Evolutionary conservation across 2,888 invertebrate species (phyloP).

Genomic region (Morpho achilles): DNA sequence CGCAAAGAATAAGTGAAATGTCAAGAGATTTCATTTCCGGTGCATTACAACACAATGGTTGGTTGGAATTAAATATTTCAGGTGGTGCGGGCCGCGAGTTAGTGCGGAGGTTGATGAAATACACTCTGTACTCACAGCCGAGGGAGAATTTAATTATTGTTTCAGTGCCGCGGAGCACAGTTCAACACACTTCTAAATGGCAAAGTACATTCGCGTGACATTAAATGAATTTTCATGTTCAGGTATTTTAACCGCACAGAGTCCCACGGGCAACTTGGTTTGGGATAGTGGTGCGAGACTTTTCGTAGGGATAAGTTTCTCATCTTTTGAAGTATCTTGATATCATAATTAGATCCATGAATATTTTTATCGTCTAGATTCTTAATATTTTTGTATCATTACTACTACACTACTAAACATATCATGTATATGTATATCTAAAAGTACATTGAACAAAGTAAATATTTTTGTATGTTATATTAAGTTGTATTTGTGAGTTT

Average conservation of each 20-base stretch:
- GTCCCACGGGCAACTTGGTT: constrained; percentile 20
- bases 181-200: constrained; percentile 68
- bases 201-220: constrained; percentile 60
- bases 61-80: constrained; percentile 68
- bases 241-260: constrained; percentile 56
- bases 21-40: constrained; percentile 58
- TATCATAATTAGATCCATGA: too few relatives aligned
- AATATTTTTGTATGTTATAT: too few relatives aligned
- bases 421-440: too few relatives aligned
- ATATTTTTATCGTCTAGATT: too few relatives aligned
- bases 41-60: constrained; percentile 57
- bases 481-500: not conserved
- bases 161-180: constrained; percentile 55
- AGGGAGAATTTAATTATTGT: constrained; percentile 74
- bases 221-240: constrained; percentile 61
- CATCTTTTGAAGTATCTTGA: too few relatives aligned
- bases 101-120: constrained; percentile 67
- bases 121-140: constrained; percentile 59
- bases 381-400: too few relatives aligned
- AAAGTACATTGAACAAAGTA: too few relatives aligned
- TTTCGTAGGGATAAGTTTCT: too few relatives aligned
- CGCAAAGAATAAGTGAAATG: constrained; percentile 35
- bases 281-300: not conserved
- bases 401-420: too few relatives aligned
- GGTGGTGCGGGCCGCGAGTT: constrained; percentile 59